A percentile compares a stretch with the other conserved stretches of the same genome.
phyloP scores from a whole-genome alignment of 1,140 invertebrate genomes.

The Trichogramma pretiosum region DNA sequence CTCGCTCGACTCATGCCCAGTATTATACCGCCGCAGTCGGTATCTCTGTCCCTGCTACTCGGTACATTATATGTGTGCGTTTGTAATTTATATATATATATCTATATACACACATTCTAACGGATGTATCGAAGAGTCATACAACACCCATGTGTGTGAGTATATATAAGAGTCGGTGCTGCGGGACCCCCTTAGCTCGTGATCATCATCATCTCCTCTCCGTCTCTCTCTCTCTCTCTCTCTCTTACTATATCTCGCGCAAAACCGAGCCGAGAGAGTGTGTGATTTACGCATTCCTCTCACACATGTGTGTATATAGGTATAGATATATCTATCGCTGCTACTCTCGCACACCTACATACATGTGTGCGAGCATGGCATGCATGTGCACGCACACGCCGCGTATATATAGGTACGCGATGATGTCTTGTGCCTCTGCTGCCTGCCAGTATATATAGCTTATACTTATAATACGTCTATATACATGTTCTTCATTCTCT shows the following conservation, averaged over 20 bases:
- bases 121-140: too few relatives aligned
- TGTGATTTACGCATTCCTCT: neutral
- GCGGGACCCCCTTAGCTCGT: neutral
- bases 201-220: neutral
- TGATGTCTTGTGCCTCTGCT: neutral
- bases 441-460: neutral
- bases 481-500: neutral
- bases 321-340: neutral
- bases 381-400: too few relatives aligned
- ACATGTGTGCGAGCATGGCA: neutral
- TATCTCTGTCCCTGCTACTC: too few relatives aligned
- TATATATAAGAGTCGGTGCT: too few relatives aligned
- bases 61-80: too few relatives aligned
- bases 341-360: neutral
- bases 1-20: too few relatives aligned
- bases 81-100: too few relatives aligned
- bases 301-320: neutral
- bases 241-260: neutral
- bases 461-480: neutral
- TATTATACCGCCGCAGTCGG: too few relatives aligned
- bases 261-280: neutral
- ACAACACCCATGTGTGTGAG: too few relatives aligned
- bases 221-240: neutral
- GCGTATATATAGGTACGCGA: too few relatives aligned
- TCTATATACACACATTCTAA: too few relatives aligned